Percentiles rank a stretch among this genome's conserved stretches.
These are phyloP conservation scores for Pentalonia nigronervosa DNA, from an alignment of 1,140 invertebrate species.

Conservation along the genomic window DNA sequence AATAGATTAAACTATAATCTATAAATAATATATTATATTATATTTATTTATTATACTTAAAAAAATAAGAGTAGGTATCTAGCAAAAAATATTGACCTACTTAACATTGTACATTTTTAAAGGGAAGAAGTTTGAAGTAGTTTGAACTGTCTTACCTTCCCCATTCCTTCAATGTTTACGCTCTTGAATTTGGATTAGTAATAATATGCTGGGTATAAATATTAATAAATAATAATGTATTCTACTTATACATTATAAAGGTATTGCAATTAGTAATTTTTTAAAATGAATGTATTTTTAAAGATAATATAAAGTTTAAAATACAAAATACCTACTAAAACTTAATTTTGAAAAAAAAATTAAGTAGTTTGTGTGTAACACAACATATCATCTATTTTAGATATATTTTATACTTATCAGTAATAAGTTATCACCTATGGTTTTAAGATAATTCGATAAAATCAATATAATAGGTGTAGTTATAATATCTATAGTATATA, in stretches of 20 bases:
- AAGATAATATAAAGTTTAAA: too few relatives aligned
- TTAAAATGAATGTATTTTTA: too few relatives aligned
- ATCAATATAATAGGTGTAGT: neutral
- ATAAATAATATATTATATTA: neutral
- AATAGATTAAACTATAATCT: neutral
- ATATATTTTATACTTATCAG: too few relatives aligned
- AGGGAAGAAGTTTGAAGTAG: neutral
- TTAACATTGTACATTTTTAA: neutral
- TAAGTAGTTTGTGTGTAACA: too few relatives aligned
- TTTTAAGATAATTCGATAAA: neutral
- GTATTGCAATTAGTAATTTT: neutral
- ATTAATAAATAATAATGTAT: neutral
- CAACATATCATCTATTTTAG: neutral
- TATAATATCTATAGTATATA: neutral
- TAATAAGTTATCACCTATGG: neutral
- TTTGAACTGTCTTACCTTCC: neutral
- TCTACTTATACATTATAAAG: neutral
- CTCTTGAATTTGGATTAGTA: neutral
- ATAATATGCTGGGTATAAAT: too few relatives aligned
- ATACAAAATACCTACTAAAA: too few relatives aligned
- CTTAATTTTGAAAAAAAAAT: too few relatives aligned
- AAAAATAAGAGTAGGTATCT: neutral
- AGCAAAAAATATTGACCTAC: neutral
- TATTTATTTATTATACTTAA: neutral
- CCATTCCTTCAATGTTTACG: neutral